These are phyloP conservation scores for Anarhynchus alexandrinus DNA, from an alignment of 2,113 vertebrate genomes.

Conservation along the genomic window DNA sequence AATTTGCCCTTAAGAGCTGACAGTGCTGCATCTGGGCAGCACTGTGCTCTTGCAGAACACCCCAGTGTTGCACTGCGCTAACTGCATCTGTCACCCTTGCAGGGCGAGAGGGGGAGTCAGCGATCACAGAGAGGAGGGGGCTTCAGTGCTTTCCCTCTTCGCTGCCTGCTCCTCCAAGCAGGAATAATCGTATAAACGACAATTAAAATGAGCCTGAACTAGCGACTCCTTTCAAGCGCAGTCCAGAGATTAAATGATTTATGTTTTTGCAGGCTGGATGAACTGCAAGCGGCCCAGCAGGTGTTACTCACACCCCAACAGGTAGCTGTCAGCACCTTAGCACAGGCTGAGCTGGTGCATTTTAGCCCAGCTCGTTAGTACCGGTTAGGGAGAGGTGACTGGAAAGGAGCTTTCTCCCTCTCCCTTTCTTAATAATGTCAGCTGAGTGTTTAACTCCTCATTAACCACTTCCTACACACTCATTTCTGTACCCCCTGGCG, in stretches of 20 bases:
- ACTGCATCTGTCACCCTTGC: not conserved
- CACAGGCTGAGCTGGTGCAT: not conserved
- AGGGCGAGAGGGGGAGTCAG: not conserved
- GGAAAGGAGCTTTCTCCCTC: not conserved
- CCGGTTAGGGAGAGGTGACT: not conserved
- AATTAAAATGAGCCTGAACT: not conserved
- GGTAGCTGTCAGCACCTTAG: not conserved
- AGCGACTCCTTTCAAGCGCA: not conserved
- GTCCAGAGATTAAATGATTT: not conserved
- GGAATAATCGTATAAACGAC: not conserved
- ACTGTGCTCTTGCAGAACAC: not conserved
- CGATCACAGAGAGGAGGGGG: fast-evolving
- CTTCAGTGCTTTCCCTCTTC: not conserved
- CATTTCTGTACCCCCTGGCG: not conserved
- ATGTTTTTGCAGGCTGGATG: not conserved
- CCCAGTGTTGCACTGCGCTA: not conserved
- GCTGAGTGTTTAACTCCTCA: not conserved
- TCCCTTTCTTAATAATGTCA: not conserved
- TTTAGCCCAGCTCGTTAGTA: not conserved
- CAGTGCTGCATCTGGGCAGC: not conserved
- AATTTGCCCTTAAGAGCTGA: not conserved
- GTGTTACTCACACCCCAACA: not conserved
- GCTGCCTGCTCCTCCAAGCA: not conserved
- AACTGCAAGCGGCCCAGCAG: not conserved
- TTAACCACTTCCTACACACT: not conserved